A percentile compares a stretch with the other conserved stretches of the same genome.
These are phyloP conservation scores for Beaufortia kweichowensis DNA, from an alignment of 2,113 vertebrate species.

Conservation along the genomic window DNA sequence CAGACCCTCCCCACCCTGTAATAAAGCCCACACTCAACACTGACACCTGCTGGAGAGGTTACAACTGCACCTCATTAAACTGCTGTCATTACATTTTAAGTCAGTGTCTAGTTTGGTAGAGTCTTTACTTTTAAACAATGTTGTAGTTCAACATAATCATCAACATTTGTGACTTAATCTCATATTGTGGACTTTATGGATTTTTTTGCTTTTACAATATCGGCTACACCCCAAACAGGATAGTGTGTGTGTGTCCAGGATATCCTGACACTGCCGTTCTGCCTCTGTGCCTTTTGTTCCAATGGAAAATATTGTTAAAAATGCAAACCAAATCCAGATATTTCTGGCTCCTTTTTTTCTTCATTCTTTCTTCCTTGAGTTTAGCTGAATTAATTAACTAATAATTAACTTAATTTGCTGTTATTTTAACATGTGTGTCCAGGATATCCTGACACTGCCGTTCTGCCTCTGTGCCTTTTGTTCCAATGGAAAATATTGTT, in stretches of 20 bases:
- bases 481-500: background rate
- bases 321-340: background rate
- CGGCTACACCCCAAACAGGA: constrained; percentile 30
- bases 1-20: background rate
- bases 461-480: background rate
- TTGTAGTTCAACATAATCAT: background rate
- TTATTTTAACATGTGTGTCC: too few relatives aligned
- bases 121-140: background rate
- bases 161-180: background rate
- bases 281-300: background rate
- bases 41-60: constrained; percentile 59
- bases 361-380: too few relatives aligned
- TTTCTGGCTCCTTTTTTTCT: background rate
- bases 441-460: constrained; percentile 37
- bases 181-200: background rate
- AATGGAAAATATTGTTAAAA: background rate
- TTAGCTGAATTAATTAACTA: too few relatives aligned
- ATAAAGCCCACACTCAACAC: constrained; percentile 37
- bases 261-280: constrained; percentile 25
- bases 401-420: too few relatives aligned
- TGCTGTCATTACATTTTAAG: background rate
- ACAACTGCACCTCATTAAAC: background rate
- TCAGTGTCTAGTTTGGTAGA: background rate
- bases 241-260: constrained; percentile 5
- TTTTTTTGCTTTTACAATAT: background rate